Percentiles rank a stretch among this genome's conserved stretches.
These are phyloP conservation scores for Dipodomys spectabilis DNA, from an alignment of 2,113 vertebrate genomes.

Conservation along the genomic window DNA sequence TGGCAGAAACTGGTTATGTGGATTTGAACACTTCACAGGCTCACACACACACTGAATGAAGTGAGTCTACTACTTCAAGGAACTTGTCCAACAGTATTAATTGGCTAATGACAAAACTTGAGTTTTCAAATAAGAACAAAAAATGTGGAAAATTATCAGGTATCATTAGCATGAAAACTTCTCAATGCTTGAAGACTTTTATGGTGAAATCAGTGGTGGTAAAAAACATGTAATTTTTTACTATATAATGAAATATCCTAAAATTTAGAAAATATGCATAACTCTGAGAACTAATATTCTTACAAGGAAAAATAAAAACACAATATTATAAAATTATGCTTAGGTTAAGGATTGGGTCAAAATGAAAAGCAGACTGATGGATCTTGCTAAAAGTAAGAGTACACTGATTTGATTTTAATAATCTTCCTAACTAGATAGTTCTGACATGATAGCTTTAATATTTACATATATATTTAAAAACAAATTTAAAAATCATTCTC, in stretches of 20 bases:
- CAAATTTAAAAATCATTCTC: slow-evolving; percentile 28
- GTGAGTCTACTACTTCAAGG: not conserved
- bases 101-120: slow-evolving; percentile 21
- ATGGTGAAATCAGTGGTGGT: not conserved
- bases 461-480: not conserved
- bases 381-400: not conserved
- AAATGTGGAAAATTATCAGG: not conserved
- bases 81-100: not conserved
- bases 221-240: not conserved
- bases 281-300: slow-evolving; percentile 9
- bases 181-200: not conserved
- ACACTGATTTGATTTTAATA: not conserved
- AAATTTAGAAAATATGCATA: slow-evolving; percentile 7
- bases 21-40: not conserved
- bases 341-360: slow-evolving; percentile 15
- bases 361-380: not conserved
- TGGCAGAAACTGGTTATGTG: not conserved
- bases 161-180: not conserved
- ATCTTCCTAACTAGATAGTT: not conserved
- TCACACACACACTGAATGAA: slow-evolving; percentile 14
- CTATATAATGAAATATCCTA: slow-evolving; percentile 4
- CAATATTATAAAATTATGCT: not conserved
- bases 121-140: slow-evolving; percentile 48
- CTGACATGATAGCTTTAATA: slow-evolving; percentile 6
- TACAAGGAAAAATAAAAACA: slow-evolving; percentile 14